Conservation (phyloP, 2,113 vertebrate species). For the Notechis scutatus region DNA sequence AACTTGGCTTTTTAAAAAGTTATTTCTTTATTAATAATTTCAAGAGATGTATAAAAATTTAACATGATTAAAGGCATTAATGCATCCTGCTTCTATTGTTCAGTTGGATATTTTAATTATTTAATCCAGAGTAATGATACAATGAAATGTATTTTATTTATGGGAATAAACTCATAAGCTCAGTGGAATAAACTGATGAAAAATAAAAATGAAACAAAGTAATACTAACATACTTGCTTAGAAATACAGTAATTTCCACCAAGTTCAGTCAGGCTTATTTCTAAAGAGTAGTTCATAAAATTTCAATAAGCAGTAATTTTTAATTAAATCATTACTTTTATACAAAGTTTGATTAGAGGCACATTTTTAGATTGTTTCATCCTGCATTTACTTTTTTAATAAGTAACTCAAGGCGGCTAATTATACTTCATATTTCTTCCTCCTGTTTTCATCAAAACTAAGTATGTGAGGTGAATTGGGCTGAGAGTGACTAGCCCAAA, state of each 20-base stretch:
- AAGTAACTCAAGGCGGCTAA: not conserved
- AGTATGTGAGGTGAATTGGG: not conserved
- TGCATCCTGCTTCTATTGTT: not conserved
- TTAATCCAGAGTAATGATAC: not conserved
- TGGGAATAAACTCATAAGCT: not conserved
- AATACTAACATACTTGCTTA: not conserved
- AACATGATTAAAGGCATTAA: not conserved
- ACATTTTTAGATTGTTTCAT: not conserved
- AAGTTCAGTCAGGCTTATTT: not conserved
- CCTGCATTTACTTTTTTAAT: not conserved
- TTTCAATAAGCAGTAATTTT: not conserved
- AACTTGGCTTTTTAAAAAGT: conserved; percentile 47
- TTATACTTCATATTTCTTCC: not conserved
- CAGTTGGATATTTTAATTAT: not conserved
- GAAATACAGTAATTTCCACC: not conserved
- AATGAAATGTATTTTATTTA: not conserved
- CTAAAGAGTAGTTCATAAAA: not conserved
- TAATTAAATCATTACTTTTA: not conserved
- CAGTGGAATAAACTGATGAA: not conserved
- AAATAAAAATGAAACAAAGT: not conserved
- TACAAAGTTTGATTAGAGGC: not conserved
- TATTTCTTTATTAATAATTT: conserved; percentile 37
- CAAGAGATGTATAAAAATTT: not conserved
- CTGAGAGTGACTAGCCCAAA: not conserved
- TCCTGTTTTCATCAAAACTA: not conserved